phyloP scores from a whole-genome alignment of 64 coral and sea anemone species.

The Actinia tenebrosa region DNA sequence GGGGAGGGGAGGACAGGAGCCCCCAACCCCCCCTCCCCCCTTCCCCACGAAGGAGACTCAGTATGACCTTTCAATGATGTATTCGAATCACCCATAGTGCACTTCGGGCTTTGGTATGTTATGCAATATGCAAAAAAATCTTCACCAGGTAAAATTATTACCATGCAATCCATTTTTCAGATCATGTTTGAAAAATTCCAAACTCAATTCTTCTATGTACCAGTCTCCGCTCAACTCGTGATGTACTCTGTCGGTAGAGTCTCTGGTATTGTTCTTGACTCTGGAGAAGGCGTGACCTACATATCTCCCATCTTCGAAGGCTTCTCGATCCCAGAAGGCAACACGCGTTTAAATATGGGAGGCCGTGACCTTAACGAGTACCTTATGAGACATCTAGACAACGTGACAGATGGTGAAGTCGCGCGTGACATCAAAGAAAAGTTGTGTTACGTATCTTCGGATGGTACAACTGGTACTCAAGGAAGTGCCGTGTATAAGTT shows the following conservation, averaged over 20 bases:
- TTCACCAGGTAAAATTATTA: too few species aligned
- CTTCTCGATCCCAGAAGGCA: background rate
- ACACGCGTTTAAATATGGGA: background rate
- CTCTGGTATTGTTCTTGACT: background rate
- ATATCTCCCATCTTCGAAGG: conserved; percentile 2
- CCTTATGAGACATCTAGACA: background rate
- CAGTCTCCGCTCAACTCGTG: background rate
- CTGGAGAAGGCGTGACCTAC: background rate
- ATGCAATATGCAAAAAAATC: too few species aligned
- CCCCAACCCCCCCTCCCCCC: too few species aligned
- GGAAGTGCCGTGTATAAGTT: background rate
- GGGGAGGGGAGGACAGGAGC: too few species aligned
- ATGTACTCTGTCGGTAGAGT: background rate
- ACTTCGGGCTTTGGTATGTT: too few species aligned
- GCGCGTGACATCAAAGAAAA: conserved; percentile 19
- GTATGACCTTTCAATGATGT: too few species aligned
- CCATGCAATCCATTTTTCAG: background rate
- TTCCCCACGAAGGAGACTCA: too few species aligned
- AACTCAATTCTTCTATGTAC: background rate
- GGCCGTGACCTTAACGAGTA: background rate
- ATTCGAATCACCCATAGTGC: too few species aligned
- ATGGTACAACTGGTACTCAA: background rate
- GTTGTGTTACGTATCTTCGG: background rate
- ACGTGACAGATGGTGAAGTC: background rate
- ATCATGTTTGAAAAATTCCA: conserved; percentile 1